These are phyloP conservation scores for Brachycybe producta DNA, from an alignment of 2,888 invertebrate species.

Conservation along the genomic window DNA sequence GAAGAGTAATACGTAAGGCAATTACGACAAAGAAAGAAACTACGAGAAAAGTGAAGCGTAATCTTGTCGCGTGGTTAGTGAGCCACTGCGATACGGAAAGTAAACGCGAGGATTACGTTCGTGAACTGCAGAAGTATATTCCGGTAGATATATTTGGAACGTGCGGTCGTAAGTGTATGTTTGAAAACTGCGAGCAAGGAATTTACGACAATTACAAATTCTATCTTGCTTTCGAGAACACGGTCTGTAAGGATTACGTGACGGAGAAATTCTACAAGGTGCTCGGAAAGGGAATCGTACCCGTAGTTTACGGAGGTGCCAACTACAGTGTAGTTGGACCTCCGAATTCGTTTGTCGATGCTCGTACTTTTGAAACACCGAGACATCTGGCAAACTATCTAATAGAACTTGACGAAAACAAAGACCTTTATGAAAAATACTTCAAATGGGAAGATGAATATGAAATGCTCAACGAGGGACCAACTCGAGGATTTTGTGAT, in stretches of 20 bases:
- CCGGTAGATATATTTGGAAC: conserved; percentile 18
- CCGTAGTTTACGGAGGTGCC: conserved; percentile 16
- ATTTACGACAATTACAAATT: conserved; percentile 20
- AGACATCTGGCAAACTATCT: conserved; percentile 11
- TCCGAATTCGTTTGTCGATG: conserved; percentile 9
- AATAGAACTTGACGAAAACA: background rate
- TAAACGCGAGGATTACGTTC: conserved; percentile 16
- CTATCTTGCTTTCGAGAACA: conserved; percentile 23
- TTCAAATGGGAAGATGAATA: conserved; percentile 8
- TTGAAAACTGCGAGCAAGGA: background rate
- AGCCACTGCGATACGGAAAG: conserved; percentile 27
- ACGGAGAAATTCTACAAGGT: conserved; percentile 21
- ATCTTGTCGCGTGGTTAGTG: conserved; percentile 26
- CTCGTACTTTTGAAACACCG: conserved; percentile 3
- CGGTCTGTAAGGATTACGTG: conserved; percentile 21
- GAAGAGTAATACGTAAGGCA: too few species aligned
- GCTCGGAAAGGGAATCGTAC: conserved; percentile 10
- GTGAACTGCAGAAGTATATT: conserved; percentile 15
- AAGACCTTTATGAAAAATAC: conserved; percentile 5
- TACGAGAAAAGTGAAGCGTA: conserved; percentile 21
- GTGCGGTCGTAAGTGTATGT: conserved; percentile 13
- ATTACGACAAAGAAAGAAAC: background rate
- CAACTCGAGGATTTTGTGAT: conserved; percentile 1
- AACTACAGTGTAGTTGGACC: conserved; percentile 9
- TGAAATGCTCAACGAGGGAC: background rate